Base-by-base conservation (phyloP, 1,140 invertebrate genomes). In the Bacillus rossius region DNA sequence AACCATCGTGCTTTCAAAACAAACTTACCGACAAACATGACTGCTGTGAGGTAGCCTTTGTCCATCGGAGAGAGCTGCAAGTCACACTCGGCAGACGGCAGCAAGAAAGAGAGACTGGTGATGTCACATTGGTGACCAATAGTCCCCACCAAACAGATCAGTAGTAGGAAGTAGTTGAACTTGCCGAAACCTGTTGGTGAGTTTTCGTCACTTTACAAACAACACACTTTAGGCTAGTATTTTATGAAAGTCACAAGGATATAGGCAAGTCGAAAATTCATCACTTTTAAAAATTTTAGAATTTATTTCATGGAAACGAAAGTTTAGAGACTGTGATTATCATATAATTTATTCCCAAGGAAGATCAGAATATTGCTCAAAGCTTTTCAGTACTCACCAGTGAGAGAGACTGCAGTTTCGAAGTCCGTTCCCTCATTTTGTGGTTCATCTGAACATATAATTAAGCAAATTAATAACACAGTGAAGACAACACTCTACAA, bases 41-140 rank as follows among this genome's bases (percentile, higher is more conserved):
- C 77, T 0, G 81, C 84, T 58, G 84, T 87, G 0, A 89, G 67
- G 2, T 84, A 75, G 1, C 87, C 86, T 76, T 88, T 88, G 26
- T 88, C 78, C 14, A 82, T 67, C 1, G 84, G 65, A 1, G 77
- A 76, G 29, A 89, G 70, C 19, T 81, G 63, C 38, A 90, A 76
- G 71, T 89, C 86, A 65, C 87, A 89, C 63, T 86, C 81, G 0
- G 85, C 86, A 3, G 81, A 74, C 1, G 86, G 84, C 63, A 88
- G 74, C 61, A 88, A 84, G 68, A 83, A 85, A 1, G 85, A 84
- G 57, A 85, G 78, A 4, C 81, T 81, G 23, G 79, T 79, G 2
- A 79, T 84, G 40, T 87, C 84, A 43, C 84, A 84, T 16, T 84
- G 79, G 1, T 80, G 76, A 7, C 81, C 78, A 76, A 81, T 84